Percentiles rank a stretch among this genome's conserved stretches.
phyloP scores from a whole-genome alignment of 2,113 vertebrate species.

The Narcine bancroftii region DNA sequence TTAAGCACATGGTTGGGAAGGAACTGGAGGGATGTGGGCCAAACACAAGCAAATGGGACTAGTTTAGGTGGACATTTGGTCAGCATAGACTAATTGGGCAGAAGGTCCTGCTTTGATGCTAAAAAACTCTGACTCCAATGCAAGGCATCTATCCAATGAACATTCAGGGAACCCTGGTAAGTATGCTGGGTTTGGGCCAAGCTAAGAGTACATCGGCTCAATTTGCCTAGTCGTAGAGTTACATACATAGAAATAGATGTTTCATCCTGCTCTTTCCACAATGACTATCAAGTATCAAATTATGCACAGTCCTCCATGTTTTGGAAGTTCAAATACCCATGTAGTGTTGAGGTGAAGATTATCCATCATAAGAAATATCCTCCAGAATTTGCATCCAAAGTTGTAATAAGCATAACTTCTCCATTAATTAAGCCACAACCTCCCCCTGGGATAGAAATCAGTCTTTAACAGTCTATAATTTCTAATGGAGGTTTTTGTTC shows the following conservation, averaged over 20 bases:
- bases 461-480: not conserved
- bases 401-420: not conserved
- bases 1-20: no score
- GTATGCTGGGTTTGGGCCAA: not conserved
- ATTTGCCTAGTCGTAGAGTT: not conserved
- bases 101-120: no score
- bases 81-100: no score
- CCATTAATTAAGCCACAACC: not conserved
- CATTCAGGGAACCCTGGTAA: not conserved
- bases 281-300: no score
- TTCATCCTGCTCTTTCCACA: no score
- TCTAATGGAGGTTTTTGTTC: not conserved
- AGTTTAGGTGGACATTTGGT: no score
- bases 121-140: no score
- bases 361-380: not conserved
- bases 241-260: no score
- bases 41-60: no score
- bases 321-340: no score
- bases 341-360: not conserved
- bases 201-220: not conserved
- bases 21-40: no score
- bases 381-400: not conserved
- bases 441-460: not conserved
- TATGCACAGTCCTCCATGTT: no score
- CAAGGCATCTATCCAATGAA: not conserved